Base-by-base conservation (phyloP, 1,140 invertebrate species). In the Artemia franciscana region DNA sequence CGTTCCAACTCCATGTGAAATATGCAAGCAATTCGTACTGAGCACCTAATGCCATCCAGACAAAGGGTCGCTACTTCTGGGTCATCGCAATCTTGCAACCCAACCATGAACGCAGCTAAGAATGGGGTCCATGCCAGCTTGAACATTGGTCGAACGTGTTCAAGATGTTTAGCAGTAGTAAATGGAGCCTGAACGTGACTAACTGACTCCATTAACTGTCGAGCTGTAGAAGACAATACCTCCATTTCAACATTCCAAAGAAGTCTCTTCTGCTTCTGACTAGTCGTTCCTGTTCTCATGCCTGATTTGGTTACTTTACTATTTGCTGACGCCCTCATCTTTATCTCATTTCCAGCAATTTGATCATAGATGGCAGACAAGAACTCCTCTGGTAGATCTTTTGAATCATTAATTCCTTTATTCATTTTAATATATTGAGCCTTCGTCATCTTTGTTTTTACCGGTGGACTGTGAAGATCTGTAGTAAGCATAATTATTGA, bases 401-500 rank as follows among this genome's bases (percentile, higher is more conserved):
- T 64, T 15, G 63, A 64, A 71, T 98, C 94, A 70, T 95, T 97
- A 66, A 98, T 98, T 4, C 94, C 93, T 61, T 93, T 80, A 76
- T 98, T 98, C 76, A 98, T 81, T 76, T 88, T 88, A 62, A 99
- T 97, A 69, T 98, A 99, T 72, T 98, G 89, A 72, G 98, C 94
- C 76, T 98, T 98, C 9, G 91, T 98, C 92, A 99, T 99, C 80
- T 98, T 98, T 68, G 89, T 88, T 71, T 94, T 93, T n/a, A 79
- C 78, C 79, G 98, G 93, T 15, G 90, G 85, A 65, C 90, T 98
- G 73, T 99, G 96, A 26, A 99, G 79, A 78, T 99, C 96, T 5
- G 96, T 99, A 12, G 96, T 98, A 27, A 99, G 74, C 94, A 99
- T 98, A 65, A 99, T 99, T 65, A 99, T 93, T 24, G 95, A 98